Conservation (phyloP, 2,888 invertebrate genomes). For the Harpalus rufipes region DNA sequence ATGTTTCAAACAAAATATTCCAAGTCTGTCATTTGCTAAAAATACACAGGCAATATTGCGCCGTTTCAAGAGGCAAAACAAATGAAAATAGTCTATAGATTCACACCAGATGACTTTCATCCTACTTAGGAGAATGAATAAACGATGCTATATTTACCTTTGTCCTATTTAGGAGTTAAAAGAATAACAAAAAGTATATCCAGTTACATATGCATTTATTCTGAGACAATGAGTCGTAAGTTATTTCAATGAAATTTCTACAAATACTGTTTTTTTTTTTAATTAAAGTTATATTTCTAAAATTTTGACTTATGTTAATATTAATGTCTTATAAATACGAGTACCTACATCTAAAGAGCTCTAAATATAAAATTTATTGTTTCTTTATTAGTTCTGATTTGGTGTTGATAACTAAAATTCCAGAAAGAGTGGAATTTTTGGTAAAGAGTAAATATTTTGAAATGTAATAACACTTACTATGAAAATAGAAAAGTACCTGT, state of each 20-base stretch:
- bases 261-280: no score
- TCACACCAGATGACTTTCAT: slow-evolving; percentile 17
- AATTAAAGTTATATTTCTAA: no score
- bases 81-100: slow-evolving; percentile 1
- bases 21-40: slow-evolving; percentile 38
- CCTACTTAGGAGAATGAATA: neutral
- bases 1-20: slow-evolving; percentile 44
- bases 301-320: no score
- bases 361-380: no score
- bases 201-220: neutral
- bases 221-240: neutral
- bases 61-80: slow-evolving; percentile 37
- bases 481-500: no score
- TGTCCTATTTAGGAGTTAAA: neutral
- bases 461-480: no score
- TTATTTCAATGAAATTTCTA: neutral
- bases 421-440: no score
- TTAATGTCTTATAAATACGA: no score
- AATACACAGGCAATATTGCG: slow-evolving; percentile 8
- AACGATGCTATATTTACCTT: neutral
- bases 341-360: no score
- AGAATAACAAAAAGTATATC: neutral
- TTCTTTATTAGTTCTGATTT: no score
- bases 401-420: no score
- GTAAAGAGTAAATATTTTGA: no score